A percentile compares a stretch with the other conserved stretches of the same genome.
These are phyloP conservation scores for Globodera rostochiensis DNA, from an alignment of 1,140 invertebrate species.

Conservation along the genomic window DNA sequence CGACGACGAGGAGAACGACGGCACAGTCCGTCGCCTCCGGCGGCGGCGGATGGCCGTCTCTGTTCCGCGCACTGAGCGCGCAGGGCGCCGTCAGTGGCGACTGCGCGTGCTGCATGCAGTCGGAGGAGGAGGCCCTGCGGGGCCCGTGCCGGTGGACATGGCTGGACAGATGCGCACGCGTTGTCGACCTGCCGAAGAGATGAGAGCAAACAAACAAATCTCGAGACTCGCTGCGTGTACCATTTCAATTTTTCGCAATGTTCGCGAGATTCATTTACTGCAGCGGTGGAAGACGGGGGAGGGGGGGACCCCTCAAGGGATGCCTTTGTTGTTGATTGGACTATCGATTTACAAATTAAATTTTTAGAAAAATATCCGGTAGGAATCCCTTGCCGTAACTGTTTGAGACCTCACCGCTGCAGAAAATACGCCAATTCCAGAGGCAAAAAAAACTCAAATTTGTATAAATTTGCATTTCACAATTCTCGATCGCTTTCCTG, in stretches of 20 bases:
- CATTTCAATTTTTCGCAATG: not conserved
- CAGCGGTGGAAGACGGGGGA: not conserved
- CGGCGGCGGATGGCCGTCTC: not conserved
- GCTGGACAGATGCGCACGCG: conserved; percentile 31
- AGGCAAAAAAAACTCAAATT: no score
- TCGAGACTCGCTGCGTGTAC: not conserved
- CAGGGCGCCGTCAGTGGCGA: conserved; percentile 14
- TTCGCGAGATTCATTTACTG: not conserved
- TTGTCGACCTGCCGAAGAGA: conserved; percentile 28
- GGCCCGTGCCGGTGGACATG: conserved; percentile 41
- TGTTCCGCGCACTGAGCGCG: conserved; percentile 7
- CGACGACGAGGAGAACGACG: not conserved
- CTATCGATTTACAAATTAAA: no score
- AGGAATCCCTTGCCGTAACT: no score
- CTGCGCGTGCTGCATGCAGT: conserved; percentile 38
- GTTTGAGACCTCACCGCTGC: no score
- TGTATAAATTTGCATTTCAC: no score
- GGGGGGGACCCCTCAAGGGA: no score
- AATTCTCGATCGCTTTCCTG: no score
- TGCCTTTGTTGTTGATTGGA: no score
- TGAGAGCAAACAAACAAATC: not conserved
- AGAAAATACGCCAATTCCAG: no score
- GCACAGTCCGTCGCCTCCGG: not conserved
- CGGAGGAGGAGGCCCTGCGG: conserved; percentile 5
- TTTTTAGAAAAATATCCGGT: no score